Evolutionary conservation across 2,113 vertebrate genomes (phyloP).

Genomic region (Pan troglodytes): NHGRI_mPanTro3-v2.1_pri NC_072398.2:156303501-156304000

Average conservation of each 20-base stretch:
- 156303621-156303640: background rate
- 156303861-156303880: background rate
- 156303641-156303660: background rate
- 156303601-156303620: background rate
- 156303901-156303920: background rate
- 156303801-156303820: background rate
- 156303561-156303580: background rate
- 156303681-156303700: background rate
- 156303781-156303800: background rate
- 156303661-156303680: background rate
- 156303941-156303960: background rate
- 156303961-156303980: background rate
- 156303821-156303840: background rate
- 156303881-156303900: conserved; percentile 31
- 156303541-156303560: background rate
- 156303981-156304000: background rate
- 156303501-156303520: background rate
- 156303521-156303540: background rate
- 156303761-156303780: background rate
- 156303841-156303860: background rate
- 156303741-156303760: background rate
- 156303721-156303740: background rate
- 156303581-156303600: background rate
- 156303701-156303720: background rate
- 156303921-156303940: background rate